Evolutionary conservation across 2,888 invertebrate species (phyloP).

Genomic region (Parnassius apollo): DNA sequence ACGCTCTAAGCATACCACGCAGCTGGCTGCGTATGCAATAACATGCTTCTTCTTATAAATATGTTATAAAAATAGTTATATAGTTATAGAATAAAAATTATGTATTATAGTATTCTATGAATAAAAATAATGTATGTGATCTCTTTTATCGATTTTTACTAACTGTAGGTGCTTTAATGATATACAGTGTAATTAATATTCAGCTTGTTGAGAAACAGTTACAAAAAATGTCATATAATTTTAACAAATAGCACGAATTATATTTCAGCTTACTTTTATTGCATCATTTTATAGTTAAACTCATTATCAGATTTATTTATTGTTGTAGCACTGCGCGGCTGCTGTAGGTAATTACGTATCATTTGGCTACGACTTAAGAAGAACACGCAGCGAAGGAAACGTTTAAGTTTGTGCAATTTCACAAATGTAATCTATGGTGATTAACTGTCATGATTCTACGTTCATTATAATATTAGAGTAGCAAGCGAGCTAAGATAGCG

Average conservation of each 20-base stretch:
- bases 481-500: too few species aligned
- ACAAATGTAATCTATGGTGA: neutral
- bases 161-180: too few species aligned
- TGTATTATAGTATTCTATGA: too few species aligned
- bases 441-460: too few species aligned
- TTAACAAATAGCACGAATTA: constrained; percentile 13
- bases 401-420: constrained; percentile 15
- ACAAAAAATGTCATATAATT: constrained; percentile 9
- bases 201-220: constrained; percentile 1
- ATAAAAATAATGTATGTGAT: too few species aligned
- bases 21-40: too few species aligned
- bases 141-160: too few species aligned
- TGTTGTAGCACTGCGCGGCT: constrained; percentile 15
- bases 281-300: constrained; percentile 21
- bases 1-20: too few species aligned
- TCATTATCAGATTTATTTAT: constrained; percentile 26
- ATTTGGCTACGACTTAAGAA: constrained; percentile 26
- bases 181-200: neutral
- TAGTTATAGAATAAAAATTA: too few species aligned
- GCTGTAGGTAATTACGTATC: constrained; percentile 23
- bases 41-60: too few species aligned
- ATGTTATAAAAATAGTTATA: too few species aligned
- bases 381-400: constrained; percentile 12
- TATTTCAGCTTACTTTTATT: constrained; percentile 21
- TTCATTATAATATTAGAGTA: too few species aligned